phyloP scores from a whole-genome alignment of 2,888 invertebrate genomes.

The Ophion ventricosus region DNA sequence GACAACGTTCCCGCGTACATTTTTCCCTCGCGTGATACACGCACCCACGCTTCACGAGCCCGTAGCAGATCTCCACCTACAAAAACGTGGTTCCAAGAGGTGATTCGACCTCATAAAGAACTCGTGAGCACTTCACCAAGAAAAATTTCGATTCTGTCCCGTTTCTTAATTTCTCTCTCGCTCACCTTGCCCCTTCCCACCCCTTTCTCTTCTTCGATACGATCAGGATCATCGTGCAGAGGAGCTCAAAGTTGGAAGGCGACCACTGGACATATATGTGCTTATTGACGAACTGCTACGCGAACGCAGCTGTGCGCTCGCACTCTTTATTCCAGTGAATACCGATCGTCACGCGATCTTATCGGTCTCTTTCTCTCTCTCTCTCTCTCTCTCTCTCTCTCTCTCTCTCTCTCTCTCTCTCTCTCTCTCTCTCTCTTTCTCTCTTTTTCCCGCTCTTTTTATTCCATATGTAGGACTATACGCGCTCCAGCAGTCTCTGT shows the following conservation, averaged over 20 bases:
- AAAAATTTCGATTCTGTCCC: no score
- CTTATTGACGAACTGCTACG: neutral
- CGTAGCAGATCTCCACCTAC: no score
- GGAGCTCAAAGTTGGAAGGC: neutral
- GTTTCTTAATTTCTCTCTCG: neutral
- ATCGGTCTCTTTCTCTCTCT: conserved; percentile 9
- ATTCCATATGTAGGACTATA: neutral
- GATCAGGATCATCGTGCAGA: conserved; percentile 26
- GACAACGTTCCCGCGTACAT: neutral
- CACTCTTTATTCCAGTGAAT: conserved; percentile 26
- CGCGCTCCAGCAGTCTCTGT: neutral
- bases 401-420: conserved; percentile 1
- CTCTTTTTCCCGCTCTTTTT: conserved; percentile 10
- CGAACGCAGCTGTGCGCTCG: conserved; percentile 39
- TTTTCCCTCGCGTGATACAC: neutral
- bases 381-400: conserved; percentile 15
- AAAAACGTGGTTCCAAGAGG: no score
- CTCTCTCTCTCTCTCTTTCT: neutral
- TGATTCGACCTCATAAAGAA: no score
- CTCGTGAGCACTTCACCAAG: no score
- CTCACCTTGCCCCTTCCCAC: no score
- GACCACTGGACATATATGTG: conserved; percentile 7
- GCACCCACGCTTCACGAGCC: no score
- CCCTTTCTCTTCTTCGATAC: neutral
- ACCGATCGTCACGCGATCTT: conserved; percentile 64